Conservation (phyloP, 2,797 vertebrate genomes). For the Pangasius larnaudii region DNA sequence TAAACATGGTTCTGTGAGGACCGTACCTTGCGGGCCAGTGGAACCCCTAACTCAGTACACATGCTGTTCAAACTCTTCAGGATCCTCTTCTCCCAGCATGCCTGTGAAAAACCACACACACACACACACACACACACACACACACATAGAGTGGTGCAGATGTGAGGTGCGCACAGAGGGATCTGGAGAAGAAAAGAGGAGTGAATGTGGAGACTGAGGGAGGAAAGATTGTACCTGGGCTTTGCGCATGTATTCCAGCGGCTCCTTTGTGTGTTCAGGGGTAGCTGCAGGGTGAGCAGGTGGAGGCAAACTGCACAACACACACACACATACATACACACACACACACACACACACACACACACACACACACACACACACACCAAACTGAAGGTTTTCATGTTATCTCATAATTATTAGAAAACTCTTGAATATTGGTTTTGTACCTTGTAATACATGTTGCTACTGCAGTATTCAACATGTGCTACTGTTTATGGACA, state of each 20-base stretch:
- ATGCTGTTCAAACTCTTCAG: constrained; percentile 98
- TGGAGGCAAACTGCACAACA: constrained; percentile 81
- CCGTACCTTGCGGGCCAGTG: constrained; percentile 89
- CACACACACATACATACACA: no score
- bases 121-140: background rate
- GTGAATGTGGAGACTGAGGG: background rate
- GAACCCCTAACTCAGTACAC: constrained; percentile 91
- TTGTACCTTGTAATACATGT: background rate
- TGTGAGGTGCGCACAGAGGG: background rate
- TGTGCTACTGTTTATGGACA: background rate
- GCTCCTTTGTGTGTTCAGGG: constrained; percentile 93
- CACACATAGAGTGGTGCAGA: constrained; percentile 14
- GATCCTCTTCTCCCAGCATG: constrained; percentile 95
- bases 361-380: constrained; percentile 48
- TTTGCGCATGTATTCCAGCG: constrained; percentile 93
- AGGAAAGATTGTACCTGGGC: constrained; percentile 86
- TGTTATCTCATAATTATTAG: background rate
- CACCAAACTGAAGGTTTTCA: background rate
- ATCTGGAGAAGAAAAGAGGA: background rate
- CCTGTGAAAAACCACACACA: constrained; percentile 72
- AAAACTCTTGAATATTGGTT: background rate
- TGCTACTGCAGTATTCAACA: background rate
- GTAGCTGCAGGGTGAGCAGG: constrained; percentile 82
- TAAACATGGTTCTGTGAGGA: background rate
- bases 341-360: constrained; percentile 7